Base-by-base conservation (phyloP, 1,140 invertebrate genomes). In the Latrodectus geometricus region DNA sequence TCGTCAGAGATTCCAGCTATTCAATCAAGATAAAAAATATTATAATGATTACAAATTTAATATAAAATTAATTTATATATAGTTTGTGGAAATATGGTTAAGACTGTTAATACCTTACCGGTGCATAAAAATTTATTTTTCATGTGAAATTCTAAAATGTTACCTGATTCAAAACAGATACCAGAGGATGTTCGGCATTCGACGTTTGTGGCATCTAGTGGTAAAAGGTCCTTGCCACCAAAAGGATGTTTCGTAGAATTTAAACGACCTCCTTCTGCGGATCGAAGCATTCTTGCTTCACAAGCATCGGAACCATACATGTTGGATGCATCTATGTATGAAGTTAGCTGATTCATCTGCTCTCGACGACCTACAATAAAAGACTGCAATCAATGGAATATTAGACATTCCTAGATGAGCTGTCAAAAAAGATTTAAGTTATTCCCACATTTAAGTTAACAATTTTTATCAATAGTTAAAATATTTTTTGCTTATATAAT, bases 181-280 rank as follows among this genome's bases (percentile, higher is more conserved):
- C 96, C 95, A 69, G 95, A 96, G 5, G 94, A 92, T 0, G 96
- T 94, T 90, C 96, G 96, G 90, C 96, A 97, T 91, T 98, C 96
- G 0, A 95, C 95, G 92, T 97, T 95, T 14, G 91, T 93, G 15
- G 94, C 92, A 11, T 93, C 95, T 87, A 95, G 93, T 0, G 96
- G 96, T 78, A 97, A 90, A 4, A 97, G 90, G 73, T 96, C 95
- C 75, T 85, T 89, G 9, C 94, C 95, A 20, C 90, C 88, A 23
- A 92, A 91, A 0, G 95, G 94, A 89, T 95, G 94, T 15, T 92
- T 89, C 0, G 96, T 97, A 2, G 94, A 93, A 89, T 97, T 98
- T 89, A 98, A 92, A 3, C 95, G 93, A 0, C 97, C 97, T 49
- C 94, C 95, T 5, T 88, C 87, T 89, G 89, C 92, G 0, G 94